These are phyloP conservation scores for Aplysia californica DNA, from an alignment of 1,140 invertebrate species.

Conservation along the genomic window DNA sequence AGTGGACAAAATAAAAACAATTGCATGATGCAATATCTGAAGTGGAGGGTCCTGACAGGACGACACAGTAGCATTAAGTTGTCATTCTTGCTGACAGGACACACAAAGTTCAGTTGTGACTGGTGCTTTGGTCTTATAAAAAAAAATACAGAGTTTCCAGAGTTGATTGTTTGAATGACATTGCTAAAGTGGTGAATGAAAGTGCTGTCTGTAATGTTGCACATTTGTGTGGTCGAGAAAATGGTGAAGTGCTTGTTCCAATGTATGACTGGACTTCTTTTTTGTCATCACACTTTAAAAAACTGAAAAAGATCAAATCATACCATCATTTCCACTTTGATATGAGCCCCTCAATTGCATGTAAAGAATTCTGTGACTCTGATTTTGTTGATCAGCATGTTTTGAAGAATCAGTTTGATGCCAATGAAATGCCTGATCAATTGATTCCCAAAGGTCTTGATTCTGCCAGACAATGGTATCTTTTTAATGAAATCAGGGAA, in stretches of 20 bases:
- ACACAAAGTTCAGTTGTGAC: background rate
- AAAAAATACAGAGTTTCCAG: background rate
- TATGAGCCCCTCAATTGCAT: background rate
- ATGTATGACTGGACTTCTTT: background rate
- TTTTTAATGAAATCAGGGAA: background rate
- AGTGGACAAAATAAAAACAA: background rate
- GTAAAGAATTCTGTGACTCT: background rate
- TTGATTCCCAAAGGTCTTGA: background rate
- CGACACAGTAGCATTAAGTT: no score
- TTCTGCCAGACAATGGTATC: background rate
- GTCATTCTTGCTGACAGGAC: no score
- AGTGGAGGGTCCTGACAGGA: background rate
- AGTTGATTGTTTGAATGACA: background rate
- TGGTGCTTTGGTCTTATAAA: background rate
- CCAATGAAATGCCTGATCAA: background rate
- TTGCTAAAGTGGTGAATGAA: background rate
- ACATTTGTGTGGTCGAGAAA: background rate
- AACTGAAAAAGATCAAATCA: background rate
- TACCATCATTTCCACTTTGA: background rate
- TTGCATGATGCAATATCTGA: background rate
- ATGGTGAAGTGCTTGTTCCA: background rate
- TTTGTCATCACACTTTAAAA: background rate
- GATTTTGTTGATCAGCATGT: background rate
- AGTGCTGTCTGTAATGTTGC: background rate
- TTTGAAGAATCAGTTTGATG: background rate